These are phyloP conservation scores for Vireo griseus DNA, from an alignment of 2,797 vertebrate species.

Conservation along the genomic window DNA sequence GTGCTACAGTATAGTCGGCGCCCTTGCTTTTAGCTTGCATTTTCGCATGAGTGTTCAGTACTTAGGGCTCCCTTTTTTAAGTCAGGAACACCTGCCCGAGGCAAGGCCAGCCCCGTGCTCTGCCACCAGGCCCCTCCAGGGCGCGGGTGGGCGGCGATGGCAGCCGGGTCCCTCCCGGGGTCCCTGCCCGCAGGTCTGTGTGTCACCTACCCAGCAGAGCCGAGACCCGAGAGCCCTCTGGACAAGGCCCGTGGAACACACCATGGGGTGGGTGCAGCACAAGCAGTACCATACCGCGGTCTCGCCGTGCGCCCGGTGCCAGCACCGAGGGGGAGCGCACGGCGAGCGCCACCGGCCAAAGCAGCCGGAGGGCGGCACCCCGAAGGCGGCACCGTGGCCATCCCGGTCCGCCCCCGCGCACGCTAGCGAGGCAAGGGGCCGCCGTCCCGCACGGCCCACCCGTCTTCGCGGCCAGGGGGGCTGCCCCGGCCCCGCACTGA, in stretches of 20 bases:
- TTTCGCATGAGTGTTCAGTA: not conserved
- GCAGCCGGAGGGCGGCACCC: not conserved
- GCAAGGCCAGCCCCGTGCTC: not conserved
- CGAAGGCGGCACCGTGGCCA: accelerated
- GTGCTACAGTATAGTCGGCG: accelerated
- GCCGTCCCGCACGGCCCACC: not conserved
- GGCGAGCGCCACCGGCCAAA: accelerated
- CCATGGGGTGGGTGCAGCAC: accelerated
- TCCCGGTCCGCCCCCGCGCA: accelerated
- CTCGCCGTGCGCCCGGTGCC: not conserved
- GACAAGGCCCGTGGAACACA: not conserved
- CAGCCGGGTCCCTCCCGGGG: not conserved
- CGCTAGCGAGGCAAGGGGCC: not conserved
- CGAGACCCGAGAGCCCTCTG: not conserved
- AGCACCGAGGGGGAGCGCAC: not conserved
- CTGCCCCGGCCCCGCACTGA: not conserved
- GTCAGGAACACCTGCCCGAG: not conserved
- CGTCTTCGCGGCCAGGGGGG: not conserved
- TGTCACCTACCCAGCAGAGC: not conserved
- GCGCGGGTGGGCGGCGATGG: not conserved
- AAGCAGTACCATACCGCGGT: not conserved
- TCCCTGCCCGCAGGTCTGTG: not conserved
- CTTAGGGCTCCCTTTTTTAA: not conserved
- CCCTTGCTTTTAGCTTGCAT: not conserved
- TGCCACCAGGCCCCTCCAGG: not conserved